phyloP scores from a whole-genome alignment of 2,113 vertebrate species.

The Pygathrix nemaeus region DNA sequence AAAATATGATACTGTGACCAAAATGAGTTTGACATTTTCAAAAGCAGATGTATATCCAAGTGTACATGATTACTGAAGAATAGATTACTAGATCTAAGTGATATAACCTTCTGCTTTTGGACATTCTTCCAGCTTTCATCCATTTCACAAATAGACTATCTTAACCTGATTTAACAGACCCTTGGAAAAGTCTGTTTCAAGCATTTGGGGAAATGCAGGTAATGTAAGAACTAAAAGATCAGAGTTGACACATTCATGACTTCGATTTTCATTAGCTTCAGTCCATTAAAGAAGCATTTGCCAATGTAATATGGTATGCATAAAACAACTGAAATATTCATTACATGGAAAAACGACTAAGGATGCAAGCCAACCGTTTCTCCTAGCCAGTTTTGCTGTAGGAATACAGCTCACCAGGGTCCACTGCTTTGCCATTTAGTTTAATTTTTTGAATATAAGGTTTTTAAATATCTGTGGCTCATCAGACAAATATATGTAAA shows the following conservation, averaged over 20 bases:
- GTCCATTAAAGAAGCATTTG: conserved; percentile 80
- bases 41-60: background rate
- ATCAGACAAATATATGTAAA: background rate
- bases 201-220: conserved; percentile 50
- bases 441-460: conserved; percentile 12
- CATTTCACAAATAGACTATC: background rate
- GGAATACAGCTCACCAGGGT: background rate
- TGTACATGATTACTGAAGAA: background rate
- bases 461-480: conserved; percentile 16
- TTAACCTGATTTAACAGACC: background rate
- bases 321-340: conserved; percentile 77
- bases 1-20: background rate
- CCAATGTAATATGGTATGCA: conserved; percentile 59
- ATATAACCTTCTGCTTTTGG: background rate
- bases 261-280: conserved; percentile 81
- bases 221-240: conserved; percentile 71
- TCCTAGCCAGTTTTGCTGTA: background rate
- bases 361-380: conserved; percentile 1
- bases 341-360: conserved; percentile 57
- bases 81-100: background rate
- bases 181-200: conserved; percentile 4
- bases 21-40: background rate
- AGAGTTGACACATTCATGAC: conserved; percentile 72
- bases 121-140: background rate
- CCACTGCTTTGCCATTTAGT: background rate